Evolutionary conservation across 2,113 vertebrate genomes (phyloP), one percentile per base, ranked within the genome.

Genomic region (Hydrochoerus hydrochaeris): DNA sequence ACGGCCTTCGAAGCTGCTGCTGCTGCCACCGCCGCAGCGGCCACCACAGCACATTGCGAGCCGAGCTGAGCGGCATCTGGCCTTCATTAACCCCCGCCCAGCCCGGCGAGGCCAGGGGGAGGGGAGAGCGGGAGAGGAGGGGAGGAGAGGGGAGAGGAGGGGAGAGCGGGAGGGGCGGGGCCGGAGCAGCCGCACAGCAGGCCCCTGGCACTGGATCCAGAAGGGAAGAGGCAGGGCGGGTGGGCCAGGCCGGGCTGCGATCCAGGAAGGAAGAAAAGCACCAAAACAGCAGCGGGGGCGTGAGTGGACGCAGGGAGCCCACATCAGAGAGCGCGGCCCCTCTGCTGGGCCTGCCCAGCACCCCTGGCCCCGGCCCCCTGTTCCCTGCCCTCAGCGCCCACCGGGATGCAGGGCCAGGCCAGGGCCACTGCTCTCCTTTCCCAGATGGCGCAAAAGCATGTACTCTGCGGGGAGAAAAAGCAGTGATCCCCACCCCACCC

Each of bases 51-150:
- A 30, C 73, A 77, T 44, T 85, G 52, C 7, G 5, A 22, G 57
- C 5, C 2, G 57, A 58, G 57, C 57, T 60, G 96, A 94, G 41
- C 78, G 7, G 84, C 97, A 97, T 95, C 97, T 97, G 97, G 96
- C 91, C 65, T 83, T 91, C 95, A 69, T 96, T 97, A 95, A 90
- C 73, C 57, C 41, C 65, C 38, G 65, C 57, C 77, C n/a, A 89
- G 94, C 85, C 93, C 88, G 20, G 77, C 85, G 38, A 54, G 12
- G 32, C 46, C n/a, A 81, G 0, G 3, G 84, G 91, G 0, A 0
- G 80, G 80, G 52, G 92, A 81, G 41, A 41, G 60, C 4, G 46
- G 46, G 46, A 46, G 46, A n/a, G n/a, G n/a, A n/a, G 3, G 84
- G 91, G 0, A 0, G 80, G 80, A 44, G 92, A 81, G 41, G 46